Base-by-base conservation (phyloP, 2,797 vertebrate genomes). In the Crenuchus spilurus region DNA sequence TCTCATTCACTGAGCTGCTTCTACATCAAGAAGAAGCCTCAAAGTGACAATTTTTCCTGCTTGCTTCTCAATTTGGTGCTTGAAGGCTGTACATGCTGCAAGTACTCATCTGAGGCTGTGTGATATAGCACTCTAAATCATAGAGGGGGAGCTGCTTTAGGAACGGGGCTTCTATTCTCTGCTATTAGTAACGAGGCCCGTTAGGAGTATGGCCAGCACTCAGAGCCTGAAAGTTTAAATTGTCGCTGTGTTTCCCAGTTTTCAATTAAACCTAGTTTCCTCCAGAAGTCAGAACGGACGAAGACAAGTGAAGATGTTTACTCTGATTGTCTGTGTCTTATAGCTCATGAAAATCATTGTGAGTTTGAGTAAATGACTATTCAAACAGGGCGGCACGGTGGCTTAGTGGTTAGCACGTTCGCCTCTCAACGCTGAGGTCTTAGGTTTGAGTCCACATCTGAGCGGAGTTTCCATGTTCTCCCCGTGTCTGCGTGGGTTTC, bases 1-100 rank as follows among this genome's bases (percentile, higher is more conserved):
- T 62, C 58, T 74, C 14, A 44, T 77, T 71, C 72, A 62, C 31
- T 57, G 44, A 69, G 68, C 28, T 30, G 49, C 14, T 48, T 74
- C 61, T 28, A 30, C 41, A n/a, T 52, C n/a, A n/a, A 51, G 66
- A 46, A 69, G 44, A 55, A 64, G 55, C 58, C 41, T 76, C 13
- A 49, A 37, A 28, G 49, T 69, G 68, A 33, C 72, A 46, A 42
- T 54, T 69, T 70, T 42, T 70, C 39, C 63, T 37, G 62, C 42
- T 39, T 37, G 30, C 37, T 76, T 68, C 74, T 77, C 22, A 72
- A 33, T n/a, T 1, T 46, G 39, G 1, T 70, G 51, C 63, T 78
- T 61, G 37, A 81, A 64, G 58, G 65, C 57, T 28, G 68, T 18
- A 22, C 41, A 14, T 68, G 48, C 69, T 57, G 66, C n/a, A 51